Conservation (phyloP, 2,797 vertebrate species). For the Smutsia gigantea region DNA sequence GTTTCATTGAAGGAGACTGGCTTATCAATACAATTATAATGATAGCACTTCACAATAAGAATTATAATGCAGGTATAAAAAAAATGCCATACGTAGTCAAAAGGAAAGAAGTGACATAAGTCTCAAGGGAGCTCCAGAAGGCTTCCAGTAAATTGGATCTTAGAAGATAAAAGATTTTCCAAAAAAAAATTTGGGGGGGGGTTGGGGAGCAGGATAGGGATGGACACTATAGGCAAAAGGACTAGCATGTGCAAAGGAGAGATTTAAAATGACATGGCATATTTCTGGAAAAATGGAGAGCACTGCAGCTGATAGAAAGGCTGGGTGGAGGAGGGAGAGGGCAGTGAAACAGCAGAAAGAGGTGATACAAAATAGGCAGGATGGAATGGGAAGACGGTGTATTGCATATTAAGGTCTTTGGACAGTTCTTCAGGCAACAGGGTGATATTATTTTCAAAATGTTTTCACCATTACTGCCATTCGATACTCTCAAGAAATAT, state of each 20-base stretch:
- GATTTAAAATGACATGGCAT: neutral
- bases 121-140: neutral
- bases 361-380: neutral
- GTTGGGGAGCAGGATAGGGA: neutral
- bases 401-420: neutral
- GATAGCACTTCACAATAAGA: neutral
- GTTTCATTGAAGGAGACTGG: neutral
- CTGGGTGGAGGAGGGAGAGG: no score
- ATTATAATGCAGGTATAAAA: neutral
- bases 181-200: rapidly evolving
- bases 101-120: neutral
- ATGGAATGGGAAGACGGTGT: neutral
- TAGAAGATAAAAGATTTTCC: neutral
- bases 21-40: neutral
- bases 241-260: neutral
- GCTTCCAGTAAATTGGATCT: neutral
- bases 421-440: neutral
- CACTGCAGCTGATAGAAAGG: neutral
- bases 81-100: neutral
- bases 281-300: neutral
- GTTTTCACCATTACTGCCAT: neutral
- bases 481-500: neutral
- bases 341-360: neutral
- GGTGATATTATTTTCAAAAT: neutral
- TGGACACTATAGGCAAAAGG: neutral